Percentiles rank a stretch among this genome's conserved stretches.
phyloP scores from a whole-genome alignment of 1,140 invertebrate species.

The Cepaea nemoralis region DNA sequence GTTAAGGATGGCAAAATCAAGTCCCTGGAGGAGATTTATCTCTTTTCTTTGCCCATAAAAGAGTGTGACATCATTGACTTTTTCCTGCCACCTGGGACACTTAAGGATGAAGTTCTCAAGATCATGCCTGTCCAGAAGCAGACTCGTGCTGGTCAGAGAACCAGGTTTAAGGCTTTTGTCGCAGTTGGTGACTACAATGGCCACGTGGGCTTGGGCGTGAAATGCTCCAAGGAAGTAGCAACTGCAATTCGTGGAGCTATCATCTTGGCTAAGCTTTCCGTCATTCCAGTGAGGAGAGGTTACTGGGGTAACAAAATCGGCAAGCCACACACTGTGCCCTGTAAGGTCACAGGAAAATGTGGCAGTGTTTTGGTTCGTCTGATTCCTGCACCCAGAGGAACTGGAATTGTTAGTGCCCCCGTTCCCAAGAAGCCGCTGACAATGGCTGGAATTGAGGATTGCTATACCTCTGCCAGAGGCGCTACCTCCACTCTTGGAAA shows the following conservation, averaged over 20 bases:
- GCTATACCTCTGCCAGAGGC: constrained; percentile 96
- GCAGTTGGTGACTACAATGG: constrained; percentile 98
- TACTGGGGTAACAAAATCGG: constrained; percentile 99
- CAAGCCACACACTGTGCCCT: constrained; percentile 98
- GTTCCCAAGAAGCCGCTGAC: constrained; percentile 98
- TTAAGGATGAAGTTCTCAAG: constrained; percentile 98
- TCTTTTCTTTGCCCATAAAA: constrained; percentile 97
- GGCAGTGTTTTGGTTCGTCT: constrained; percentile 95
- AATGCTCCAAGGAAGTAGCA: constrained; percentile 99
- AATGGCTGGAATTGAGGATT: constrained; percentile 99
- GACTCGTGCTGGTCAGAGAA: constrained; percentile 98
- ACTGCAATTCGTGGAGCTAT: constrained; percentile 99
- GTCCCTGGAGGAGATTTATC: constrained; percentile 96
- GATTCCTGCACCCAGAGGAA: constrained; percentile 99
- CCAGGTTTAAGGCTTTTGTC: constrained; percentile 94
- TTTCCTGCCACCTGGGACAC: constrained; percentile 85
- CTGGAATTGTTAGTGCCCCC: constrained; percentile 98
- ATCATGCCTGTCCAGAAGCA: constrained; percentile 99
- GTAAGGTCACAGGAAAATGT: constrained; percentile 99
- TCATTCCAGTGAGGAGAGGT: constrained; percentile 97
- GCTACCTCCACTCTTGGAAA: constrained; percentile 97
- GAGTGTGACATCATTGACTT: constrained; percentile 99
- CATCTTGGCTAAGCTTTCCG: constrained; percentile 96
- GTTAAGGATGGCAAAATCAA: constrained; percentile 97
- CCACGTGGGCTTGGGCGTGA: constrained; percentile 99